Percentiles rank a stretch among this genome's conserved stretches.
These are phyloP conservation scores for Laticauda laticaudata DNA, from an alignment of 2,113 vertebrate genomes.

Conservation along the genomic window DNA sequence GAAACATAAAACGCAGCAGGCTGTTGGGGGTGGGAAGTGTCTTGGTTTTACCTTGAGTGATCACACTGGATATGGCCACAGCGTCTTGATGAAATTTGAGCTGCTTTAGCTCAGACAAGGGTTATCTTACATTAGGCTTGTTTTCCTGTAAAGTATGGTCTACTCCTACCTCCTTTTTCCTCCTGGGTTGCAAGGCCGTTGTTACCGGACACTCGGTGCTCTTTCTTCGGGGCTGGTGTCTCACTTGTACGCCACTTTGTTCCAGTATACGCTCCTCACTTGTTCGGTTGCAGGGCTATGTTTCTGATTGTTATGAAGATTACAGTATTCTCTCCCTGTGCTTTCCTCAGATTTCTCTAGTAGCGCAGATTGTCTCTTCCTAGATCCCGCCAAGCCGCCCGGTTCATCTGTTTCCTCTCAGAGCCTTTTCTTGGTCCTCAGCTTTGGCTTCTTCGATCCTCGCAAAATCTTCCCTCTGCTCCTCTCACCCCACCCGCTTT, in stretches of 20 bases:
- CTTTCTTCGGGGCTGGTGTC: background rate
- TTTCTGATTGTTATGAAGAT: background rate
- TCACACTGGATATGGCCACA: background rate
- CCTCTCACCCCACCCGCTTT: background rate
- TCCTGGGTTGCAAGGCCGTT: background rate
- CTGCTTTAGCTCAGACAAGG: conserved; percentile 36
- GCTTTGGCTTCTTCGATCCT: background rate
- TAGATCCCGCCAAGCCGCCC: background rate
- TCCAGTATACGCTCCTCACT: background rate
- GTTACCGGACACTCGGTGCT: background rate
- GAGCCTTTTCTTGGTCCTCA: background rate
- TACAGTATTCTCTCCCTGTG: background rate
- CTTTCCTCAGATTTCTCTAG: background rate
- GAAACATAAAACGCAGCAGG: background rate
- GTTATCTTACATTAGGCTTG: conserved; percentile 52
- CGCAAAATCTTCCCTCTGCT: background rate
- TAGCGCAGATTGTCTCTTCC: background rate
- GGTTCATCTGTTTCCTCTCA: background rate
- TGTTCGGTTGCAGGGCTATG: background rate
- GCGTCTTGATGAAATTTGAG: conserved; percentile 3
- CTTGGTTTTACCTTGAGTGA: conserved; percentile 45
- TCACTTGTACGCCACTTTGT: background rate
- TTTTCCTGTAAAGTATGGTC: conserved; percentile 57
- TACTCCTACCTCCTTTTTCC: conserved; percentile 1
- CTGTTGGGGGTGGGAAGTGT: conserved; percentile 28